Percentiles rank a stretch among this genome's conserved stretches.
Evolutionary conservation across 2,113 vertebrate species (phyloP).

Genomic region (Prinia subflava): DNA sequence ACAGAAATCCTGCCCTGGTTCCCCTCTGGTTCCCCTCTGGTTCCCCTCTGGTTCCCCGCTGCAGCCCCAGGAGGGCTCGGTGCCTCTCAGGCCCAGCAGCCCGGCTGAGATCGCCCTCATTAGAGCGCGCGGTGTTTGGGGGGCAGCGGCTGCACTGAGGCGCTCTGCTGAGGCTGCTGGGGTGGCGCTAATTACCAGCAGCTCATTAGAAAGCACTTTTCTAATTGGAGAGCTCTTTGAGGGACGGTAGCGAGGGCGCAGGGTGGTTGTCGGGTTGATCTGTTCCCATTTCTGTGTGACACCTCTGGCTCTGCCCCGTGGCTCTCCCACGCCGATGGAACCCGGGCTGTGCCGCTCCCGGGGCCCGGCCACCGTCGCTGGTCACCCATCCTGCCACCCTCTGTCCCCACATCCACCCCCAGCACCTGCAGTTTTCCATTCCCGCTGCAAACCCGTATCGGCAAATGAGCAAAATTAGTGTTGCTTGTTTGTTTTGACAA

Average conservation of each 20-base stretch:
- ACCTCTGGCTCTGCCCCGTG: background rate
- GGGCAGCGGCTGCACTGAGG: background rate
- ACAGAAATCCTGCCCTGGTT: fast-evolving
- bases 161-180: background rate
- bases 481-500: conserved; percentile 54
- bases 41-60: background rate
- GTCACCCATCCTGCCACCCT: fast-evolving
- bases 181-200: background rate
- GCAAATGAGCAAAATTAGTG: conserved; percentile 10
- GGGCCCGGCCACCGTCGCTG: fast-evolving
- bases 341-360: fast-evolving
- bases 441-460: fast-evolving
- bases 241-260: fast-evolving
- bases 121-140: fast-evolving
- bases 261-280: background rate
- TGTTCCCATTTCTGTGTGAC: fast-evolving
- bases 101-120: background rate
- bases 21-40: background rate
- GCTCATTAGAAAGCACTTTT: background rate
- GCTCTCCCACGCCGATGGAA: fast-evolving
- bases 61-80: background rate
- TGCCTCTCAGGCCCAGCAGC: fast-evolving
- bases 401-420: fast-evolving
- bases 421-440: fast-evolving
- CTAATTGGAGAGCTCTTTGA: background rate